Evolutionary conservation across 2,113 vertebrate species (phyloP).

Genomic region (Thamnaconus septentrionalis): DNA sequence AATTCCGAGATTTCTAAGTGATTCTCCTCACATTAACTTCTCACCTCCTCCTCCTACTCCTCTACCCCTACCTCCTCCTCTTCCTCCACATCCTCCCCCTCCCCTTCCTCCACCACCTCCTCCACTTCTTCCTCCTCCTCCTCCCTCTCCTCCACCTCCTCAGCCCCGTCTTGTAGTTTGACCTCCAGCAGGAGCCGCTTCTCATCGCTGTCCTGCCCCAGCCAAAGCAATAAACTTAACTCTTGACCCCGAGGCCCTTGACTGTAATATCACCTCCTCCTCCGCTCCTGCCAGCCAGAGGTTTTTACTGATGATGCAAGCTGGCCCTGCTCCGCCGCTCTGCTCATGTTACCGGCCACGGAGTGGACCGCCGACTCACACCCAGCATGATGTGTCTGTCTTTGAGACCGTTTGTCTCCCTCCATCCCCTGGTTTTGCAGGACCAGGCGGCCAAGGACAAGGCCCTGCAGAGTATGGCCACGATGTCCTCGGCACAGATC

Average conservation of each 20-base stretch:
- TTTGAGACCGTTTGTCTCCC: conserved; percentile 29
- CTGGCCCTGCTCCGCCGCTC: conserved; percentile 45
- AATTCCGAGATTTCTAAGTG: conserved; percentile 2
- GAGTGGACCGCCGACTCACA: conserved; percentile 38
- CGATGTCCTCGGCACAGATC: conserved; percentile 95
- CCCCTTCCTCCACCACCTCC: conserved; percentile 18
- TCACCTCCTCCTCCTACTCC: conserved; percentile 17
- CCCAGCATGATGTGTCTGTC: conserved; percentile 28
- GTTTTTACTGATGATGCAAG: conserved; percentile 55
- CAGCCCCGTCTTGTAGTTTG: conserved; percentile 45
- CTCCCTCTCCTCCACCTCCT: conserved; percentile 23
- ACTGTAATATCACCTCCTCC: conserved; percentile 62
- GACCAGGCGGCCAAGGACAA: conserved; percentile 98
- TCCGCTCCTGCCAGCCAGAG: conserved; percentile 43
- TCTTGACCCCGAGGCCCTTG: conserved; percentile 66
- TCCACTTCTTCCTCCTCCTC: conserved; percentile 25
- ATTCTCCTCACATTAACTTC: conserved; percentile 28
- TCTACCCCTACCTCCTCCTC: conserved; percentile 19
- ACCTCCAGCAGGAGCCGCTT: conserved; percentile 70
- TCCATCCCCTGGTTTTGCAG: conserved; percentile 64
- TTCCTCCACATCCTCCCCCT: conserved; percentile 8
- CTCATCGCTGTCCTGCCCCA: conserved; percentile 62
- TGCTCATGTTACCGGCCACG: conserved; percentile 45
- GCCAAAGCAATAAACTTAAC: conserved; percentile 76
- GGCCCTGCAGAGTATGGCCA: conserved; percentile 94